phyloP scores from a whole-genome alignment of 2,797 vertebrate genomes.

The Sebastes dallii region DNA sequence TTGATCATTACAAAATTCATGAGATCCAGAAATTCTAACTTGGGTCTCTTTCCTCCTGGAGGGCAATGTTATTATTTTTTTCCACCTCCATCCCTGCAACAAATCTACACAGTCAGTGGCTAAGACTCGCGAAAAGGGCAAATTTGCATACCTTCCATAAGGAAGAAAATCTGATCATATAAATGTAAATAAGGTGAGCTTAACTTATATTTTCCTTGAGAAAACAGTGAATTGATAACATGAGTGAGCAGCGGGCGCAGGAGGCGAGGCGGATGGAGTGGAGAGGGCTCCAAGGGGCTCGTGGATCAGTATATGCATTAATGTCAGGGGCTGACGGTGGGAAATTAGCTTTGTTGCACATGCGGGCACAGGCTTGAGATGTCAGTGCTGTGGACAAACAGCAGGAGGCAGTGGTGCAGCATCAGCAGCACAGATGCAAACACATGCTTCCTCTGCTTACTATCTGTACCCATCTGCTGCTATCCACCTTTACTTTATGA shows the following conservation, averaged over 20 bases:
- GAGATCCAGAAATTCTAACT: constrained; percentile 76
- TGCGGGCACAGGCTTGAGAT: background rate
- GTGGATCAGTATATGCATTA: constrained; percentile 64
- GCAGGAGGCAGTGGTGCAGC: constrained; percentile 70
- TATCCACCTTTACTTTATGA: background rate
- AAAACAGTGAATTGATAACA: constrained; percentile 77
- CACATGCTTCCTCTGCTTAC: background rate
- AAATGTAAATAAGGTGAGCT: constrained; percentile 87
- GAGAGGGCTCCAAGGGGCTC: constrained; percentile 54
- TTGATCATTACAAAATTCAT: constrained; percentile 83
- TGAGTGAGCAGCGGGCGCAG: constrained; percentile 42
- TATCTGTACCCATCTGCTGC: background rate
- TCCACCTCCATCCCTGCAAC: constrained; percentile 42
- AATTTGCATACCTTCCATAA: constrained; percentile 83
- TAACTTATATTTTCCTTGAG: constrained; percentile 79
- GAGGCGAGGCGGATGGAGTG: constrained; percentile 46
- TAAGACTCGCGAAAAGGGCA: constrained; percentile 78
- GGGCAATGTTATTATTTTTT: constrained; percentile 74
- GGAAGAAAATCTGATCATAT: constrained; percentile 84
- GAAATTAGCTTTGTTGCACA: constrained; percentile 27
- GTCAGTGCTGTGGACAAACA: constrained; percentile 49
- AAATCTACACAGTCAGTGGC: constrained; percentile 69
- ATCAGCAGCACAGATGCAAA: constrained; percentile 17
- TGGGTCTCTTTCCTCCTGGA: constrained; percentile 71
- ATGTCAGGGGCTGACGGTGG: constrained; percentile 40